Percentiles rank a stretch among this genome's conserved stretches.
Evolutionary conservation across 2,888 invertebrate species (phyloP).

Genomic region (Chrysolina haemoptera): DNA sequence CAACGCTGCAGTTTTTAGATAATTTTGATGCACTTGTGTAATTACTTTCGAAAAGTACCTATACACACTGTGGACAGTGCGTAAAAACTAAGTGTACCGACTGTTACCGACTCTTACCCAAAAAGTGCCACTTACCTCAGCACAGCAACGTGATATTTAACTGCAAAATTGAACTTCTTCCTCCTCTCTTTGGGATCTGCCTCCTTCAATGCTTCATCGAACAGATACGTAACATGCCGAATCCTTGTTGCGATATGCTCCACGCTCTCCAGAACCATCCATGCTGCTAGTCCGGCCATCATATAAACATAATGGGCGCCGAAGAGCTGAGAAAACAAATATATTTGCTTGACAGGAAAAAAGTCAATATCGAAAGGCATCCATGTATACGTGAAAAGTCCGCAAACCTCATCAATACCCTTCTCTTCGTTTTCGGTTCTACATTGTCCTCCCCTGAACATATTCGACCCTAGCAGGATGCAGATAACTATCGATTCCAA

Average conservation of each 20-base stretch:
- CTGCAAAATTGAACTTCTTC: slow-evolving; percentile 41
- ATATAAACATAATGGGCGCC: slow-evolving; percentile 39
- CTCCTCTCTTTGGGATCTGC: slow-evolving; percentile 29
- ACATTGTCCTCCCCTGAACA: slow-evolving; percentile 38
- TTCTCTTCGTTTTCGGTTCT: slow-evolving; percentile 33
- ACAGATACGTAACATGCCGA: slow-evolving; percentile 36
- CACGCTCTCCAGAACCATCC: slow-evolving; percentile 39
- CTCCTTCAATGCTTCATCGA: slow-evolving; percentile 38
- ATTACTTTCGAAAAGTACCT: too few relatives aligned
- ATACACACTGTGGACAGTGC: too few relatives aligned
- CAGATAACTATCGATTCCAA: slow-evolving; percentile 32
- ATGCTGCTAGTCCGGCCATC: slow-evolving; percentile 36
- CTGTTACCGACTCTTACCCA: too few relatives aligned
- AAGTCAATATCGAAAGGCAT: slow-evolving; percentile 47
- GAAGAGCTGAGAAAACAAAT: slow-evolving; percentile 37
- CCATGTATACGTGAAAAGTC: slow-evolving; percentile 43
- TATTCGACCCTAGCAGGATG: slow-evolving; percentile 33
- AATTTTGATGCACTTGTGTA: too few relatives aligned
- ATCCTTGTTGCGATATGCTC: slow-evolving; percentile 38
- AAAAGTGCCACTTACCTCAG: slow-evolving; percentile 32
- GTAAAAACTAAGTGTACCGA: too few relatives aligned
- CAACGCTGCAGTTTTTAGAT: too few relatives aligned
- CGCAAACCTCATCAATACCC: slow-evolving; percentile 39
- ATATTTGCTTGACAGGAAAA: slow-evolving; percentile 41
- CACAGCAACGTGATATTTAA: slow-evolving; percentile 37